Evolutionary conservation across 2,888 invertebrate species (phyloP), one percentile per base, ranked within the genome.

Genomic region (Parelbella ahira): DNA sequence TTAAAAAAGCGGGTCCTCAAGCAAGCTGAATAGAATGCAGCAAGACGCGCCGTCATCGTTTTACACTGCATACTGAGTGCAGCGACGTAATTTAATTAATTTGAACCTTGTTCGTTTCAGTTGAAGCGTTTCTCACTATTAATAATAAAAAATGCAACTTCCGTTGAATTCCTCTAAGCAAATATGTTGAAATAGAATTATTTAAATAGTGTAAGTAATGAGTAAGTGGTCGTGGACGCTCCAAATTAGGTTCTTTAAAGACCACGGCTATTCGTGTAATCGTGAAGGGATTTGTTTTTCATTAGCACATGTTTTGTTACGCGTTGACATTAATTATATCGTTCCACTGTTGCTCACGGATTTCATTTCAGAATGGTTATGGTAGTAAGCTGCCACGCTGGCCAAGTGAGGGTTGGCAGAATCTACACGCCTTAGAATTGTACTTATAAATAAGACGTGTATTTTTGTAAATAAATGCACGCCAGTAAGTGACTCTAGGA

Each of bases 1-100:
- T 47, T 44, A 47, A 54, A 53, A 15, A 44, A 34, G 15, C 13
- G 33, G 5, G 28, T 41, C 13, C 41, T 33, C 21, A 41, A 28
- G 34, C 41, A 34, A 34, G 41, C 8, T 41, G 41, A 41, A 41
- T 34, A 34, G 34, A 41, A 28, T 41, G 10, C 21, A 41, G 32
- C n/a, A 38, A 41, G 28, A 33, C 25, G 33, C 41, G 33, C 33
- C 41, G 41, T 41, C 41, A 41, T 34, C 33, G 32, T 24, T 28
- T 41, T 41, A 34, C 41, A 41, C 28, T 28, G 13, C 41, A 41
- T 33, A 41, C 41, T 41, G 13, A n/a, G n/a, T n/a, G n/a, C 33
- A 25, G 27, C 41, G 33, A 20, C 41, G 33, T 41, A 28, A 41
- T 41, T 41, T 33, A 41, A 41, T 41, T 41, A 41, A 41, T 41